Percentiles rank a stretch among this genome's conserved stretches.
Conservation (phyloP, 2,888 invertebrate genomes). For the Drosophila fungiperda region DNA sequence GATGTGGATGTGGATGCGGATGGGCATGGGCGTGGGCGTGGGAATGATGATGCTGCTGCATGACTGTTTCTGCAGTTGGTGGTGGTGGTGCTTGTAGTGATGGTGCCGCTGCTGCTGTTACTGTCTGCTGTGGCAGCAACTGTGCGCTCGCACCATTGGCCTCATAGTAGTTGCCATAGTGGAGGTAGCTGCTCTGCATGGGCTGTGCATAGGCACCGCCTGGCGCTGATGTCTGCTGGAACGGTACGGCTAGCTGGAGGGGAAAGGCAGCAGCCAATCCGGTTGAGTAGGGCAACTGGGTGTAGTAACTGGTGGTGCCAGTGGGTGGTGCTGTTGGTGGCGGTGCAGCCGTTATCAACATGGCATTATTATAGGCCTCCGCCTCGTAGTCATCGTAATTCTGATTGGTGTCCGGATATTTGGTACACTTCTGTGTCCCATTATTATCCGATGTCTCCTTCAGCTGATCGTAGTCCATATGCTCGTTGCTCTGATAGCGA, state of each 20-base stretch:
- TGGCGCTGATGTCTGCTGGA: constrained; percentile 76
- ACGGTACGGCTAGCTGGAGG: constrained; percentile 80
- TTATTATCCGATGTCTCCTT: constrained; percentile 49
- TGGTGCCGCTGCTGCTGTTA: constrained; percentile 8
- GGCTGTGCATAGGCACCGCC: constrained; percentile 61
- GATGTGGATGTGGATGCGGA: constrained; percentile 37
- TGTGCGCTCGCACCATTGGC: constrained; percentile 60
- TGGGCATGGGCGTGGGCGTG: constrained; percentile 43
- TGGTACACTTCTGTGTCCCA: constrained; percentile 89
- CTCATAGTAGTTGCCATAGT: constrained; percentile 78
- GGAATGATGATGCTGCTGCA: constrained; percentile 59
- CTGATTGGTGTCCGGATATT: constrained; percentile 86
- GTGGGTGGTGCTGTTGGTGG: constrained; percentile 31
- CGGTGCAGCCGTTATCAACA: constrained; percentile 70
- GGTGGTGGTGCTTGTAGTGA: constrained; percentile 26
- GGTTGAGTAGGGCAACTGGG: constrained; percentile 78
- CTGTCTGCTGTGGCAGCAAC: constrained; percentile 50
- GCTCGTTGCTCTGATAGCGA: constrained; percentile 72
- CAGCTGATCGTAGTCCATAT: constrained; percentile 66
- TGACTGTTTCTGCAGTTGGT: constrained; percentile 16
- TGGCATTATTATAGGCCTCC: constrained; percentile 82
- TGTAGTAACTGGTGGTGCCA: constrained; percentile 73
- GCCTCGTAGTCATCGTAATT: constrained; percentile 85
- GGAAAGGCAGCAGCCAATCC: constrained; percentile 73
- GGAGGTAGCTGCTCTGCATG: constrained; percentile 76